These are phyloP conservation scores for Leucoma salicis DNA, from an alignment of 2,888 invertebrate species.

Conservation along the genomic window DNA sequence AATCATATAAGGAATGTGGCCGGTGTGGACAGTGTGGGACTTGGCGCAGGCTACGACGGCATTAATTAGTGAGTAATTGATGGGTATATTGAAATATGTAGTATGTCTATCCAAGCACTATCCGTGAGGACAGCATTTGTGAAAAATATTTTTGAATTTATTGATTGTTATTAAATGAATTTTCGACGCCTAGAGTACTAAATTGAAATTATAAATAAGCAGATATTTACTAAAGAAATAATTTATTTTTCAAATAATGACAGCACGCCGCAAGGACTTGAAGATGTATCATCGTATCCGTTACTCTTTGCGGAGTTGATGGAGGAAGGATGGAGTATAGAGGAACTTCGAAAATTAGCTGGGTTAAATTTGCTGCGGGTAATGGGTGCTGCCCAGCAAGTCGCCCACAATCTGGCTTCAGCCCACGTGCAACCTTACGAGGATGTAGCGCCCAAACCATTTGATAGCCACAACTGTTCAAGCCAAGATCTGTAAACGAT, in stretches of 20 bases:
- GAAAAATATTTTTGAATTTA: too few relatives aligned
- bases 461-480: slow-evolving; percentile 84
- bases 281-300: slow-evolving; percentile 91
- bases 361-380: slow-evolving; percentile 89
- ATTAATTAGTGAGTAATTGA: slow-evolving; percentile 96
- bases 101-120: too few relatives aligned
- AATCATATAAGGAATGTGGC: slow-evolving; percentile 93
- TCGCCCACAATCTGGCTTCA: slow-evolving; percentile 87
- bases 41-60: slow-evolving; percentile 94
- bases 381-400: slow-evolving; percentile 85
- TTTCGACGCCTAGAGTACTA: too few relatives aligned
- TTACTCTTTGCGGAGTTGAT: slow-evolving; percentile 89
- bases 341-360: slow-evolving; percentile 89
- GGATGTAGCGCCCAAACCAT: slow-evolving; percentile 83
- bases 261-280: slow-evolving; percentile 91
- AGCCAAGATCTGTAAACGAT: slow-evolving; percentile 82
- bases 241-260: neutral
- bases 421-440: slow-evolving; percentile 89
- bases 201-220: neutral
- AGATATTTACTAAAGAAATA: neutral
- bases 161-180: too few relatives aligned
- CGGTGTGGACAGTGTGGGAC: slow-evolving; percentile 93
- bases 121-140: too few relatives aligned
- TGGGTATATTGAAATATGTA: slow-evolving; percentile 12
- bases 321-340: slow-evolving; percentile 90